These are phyloP conservation scores for Ommatoiulus sabulosus DNA, from an alignment of 2,888 invertebrate genomes.

Conservation along the genomic window DNA sequence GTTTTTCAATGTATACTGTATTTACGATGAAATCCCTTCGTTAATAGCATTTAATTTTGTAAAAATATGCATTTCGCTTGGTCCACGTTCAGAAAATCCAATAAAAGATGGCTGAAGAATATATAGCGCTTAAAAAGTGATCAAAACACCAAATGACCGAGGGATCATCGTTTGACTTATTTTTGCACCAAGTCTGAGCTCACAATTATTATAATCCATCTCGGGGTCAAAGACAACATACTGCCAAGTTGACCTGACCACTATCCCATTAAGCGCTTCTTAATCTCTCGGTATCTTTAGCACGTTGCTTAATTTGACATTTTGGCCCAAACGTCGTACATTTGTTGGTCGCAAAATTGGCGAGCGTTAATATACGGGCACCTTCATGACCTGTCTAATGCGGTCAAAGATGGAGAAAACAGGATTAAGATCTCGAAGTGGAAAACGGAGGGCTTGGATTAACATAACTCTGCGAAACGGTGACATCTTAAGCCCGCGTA, in stretches of 20 bases:
- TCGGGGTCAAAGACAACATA: neutral
- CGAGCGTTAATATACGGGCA: conserved; percentile 2
- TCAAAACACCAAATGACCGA: neutral
- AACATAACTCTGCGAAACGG: neutral
- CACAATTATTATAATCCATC: conserved; percentile 7
- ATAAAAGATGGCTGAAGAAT: neutral
- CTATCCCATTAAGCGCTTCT: neutral
- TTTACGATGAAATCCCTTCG: neutral
- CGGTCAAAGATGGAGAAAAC: conserved; percentile 23
- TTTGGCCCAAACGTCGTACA: neutral
- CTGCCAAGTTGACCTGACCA: neutral
- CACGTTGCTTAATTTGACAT: conserved; percentile 37
- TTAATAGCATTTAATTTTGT: too few relatives aligned
- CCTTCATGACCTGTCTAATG: conserved; percentile 41
- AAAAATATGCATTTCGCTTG: too few relatives aligned
- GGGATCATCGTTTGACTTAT: neutral
- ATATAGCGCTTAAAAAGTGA: neutral
- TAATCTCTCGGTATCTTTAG: neutral
- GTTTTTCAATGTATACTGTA: neutral
- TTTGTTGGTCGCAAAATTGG: neutral
- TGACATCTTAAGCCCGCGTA: neutral
- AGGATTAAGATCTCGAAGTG: conserved; percentile 1
- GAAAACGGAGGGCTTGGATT: neutral
- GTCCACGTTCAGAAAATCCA: neutral
- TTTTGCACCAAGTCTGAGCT: neutral